These are phyloP conservation scores for Cremastinae sp. DNA, from an alignment of 2,888 invertebrate genomes.

Conservation along the genomic window DNA sequence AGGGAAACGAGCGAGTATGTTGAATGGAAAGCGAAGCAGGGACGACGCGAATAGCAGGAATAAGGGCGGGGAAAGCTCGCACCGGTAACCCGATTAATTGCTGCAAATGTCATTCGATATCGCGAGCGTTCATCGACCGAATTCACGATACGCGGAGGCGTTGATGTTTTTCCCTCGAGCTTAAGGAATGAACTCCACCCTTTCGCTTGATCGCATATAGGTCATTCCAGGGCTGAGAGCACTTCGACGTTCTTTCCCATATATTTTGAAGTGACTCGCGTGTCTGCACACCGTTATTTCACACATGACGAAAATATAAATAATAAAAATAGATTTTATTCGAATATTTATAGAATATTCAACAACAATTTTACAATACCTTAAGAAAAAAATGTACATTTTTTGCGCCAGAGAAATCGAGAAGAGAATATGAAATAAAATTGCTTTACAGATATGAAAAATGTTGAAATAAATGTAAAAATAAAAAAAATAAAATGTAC, in stretches of 20 bases:
- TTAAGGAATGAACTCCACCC: conserved; percentile 39
- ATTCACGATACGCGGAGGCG: conserved; percentile 52
- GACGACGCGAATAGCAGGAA: conserved; percentile 38
- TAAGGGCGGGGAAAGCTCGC: conserved; percentile 13
- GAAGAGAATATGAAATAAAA: too few relatives aligned
- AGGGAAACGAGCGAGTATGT: conserved; percentile 34
- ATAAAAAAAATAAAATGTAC: too few relatives aligned
- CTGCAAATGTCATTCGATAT: conserved; percentile 65
- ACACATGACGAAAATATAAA: too few relatives aligned
- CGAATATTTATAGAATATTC: too few relatives aligned
- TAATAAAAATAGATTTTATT: too few relatives aligned
- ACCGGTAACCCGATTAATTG: conserved; percentile 73
- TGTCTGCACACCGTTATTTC: too few relatives aligned
- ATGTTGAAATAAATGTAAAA: too few relatives aligned
- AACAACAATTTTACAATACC: too few relatives aligned
- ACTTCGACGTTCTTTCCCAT: not conserved
- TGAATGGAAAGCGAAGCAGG: conserved; percentile 31
- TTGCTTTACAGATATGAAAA: too few relatives aligned
- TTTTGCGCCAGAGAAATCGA: too few relatives aligned
- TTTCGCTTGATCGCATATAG: conserved; percentile 24
- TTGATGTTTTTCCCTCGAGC: conserved; percentile 58
- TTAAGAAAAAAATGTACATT: too few relatives aligned
- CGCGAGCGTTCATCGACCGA: conserved; percentile 59
- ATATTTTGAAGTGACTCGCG: not conserved
- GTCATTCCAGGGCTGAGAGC: not conserved